Percentiles rank a stretch among this genome's conserved stretches.
Conservation (phyloP, 2,888 invertebrate species). For the Dasypolia templi region DNA sequence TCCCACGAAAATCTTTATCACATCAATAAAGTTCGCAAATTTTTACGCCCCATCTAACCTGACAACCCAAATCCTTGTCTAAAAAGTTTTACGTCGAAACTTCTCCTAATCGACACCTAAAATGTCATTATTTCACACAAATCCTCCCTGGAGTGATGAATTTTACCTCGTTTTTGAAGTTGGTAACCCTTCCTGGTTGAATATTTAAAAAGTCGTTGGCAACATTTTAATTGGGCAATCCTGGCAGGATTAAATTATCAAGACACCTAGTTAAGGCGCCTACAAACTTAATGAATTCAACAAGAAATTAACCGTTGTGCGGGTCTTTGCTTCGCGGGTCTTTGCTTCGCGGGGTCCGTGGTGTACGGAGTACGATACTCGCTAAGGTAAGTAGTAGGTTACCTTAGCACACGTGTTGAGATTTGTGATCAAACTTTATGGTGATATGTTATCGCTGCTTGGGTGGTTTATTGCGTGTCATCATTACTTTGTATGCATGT, state of each 20-base stretch:
- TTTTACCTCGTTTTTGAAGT: constrained; percentile 86
- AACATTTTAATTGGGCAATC: constrained; percentile 90
- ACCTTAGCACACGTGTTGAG: too few relatives aligned
- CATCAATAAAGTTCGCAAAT: constrained; percentile 33
- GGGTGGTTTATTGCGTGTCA: too few relatives aligned
- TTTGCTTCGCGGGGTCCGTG: constrained; percentile 55
- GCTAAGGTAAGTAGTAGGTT: too few relatives aligned
- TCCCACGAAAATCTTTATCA: constrained; percentile 11
- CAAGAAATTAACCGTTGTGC: constrained; percentile 83
- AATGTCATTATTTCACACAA: constrained; percentile 88
- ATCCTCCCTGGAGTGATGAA: constrained; percentile 86
- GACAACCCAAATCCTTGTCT: constrained; percentile 76
- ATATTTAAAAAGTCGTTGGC: constrained; percentile 90
- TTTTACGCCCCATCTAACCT: constrained; percentile 53
- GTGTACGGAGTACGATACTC: constrained; percentile 61
- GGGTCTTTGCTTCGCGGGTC: constrained; percentile 59
- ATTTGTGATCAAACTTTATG: too few relatives aligned
- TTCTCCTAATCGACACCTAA: constrained; percentile 88
- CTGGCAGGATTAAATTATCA: constrained; percentile 90
- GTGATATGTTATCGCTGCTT: too few relatives aligned
- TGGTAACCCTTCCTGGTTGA: constrained; percentile 85
- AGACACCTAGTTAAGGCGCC: constrained; percentile 89
- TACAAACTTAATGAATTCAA: constrained; percentile 89
- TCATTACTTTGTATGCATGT: too few relatives aligned
- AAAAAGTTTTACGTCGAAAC: constrained; percentile 79